Evolutionary conservation across 2,888 invertebrate genomes (phyloP).

Genomic region (Hydroisotoma schaefferi): DNA sequence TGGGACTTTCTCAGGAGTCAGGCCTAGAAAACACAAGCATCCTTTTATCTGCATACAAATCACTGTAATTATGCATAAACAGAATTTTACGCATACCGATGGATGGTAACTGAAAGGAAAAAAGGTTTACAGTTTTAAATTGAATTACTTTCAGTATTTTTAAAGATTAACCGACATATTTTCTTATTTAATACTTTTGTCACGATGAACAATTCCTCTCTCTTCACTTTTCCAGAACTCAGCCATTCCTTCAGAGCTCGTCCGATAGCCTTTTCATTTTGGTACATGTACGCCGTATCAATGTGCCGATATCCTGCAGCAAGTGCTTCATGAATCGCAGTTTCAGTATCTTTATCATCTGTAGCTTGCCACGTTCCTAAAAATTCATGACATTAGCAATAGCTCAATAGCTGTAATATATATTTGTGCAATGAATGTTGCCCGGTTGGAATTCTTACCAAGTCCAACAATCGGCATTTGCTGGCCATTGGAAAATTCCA

Average conservation of each 20-base stretch:
- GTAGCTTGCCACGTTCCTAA: constrained; percentile 29
- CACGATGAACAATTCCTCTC: constrained; percentile 76
- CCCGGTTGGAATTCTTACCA: constrained; percentile 51
- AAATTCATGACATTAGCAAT: background rate
- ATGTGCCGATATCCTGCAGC: constrained; percentile 77
- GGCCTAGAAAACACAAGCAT: background rate
- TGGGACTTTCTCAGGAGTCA: constrained; percentile 25
- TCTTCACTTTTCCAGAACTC: constrained; percentile 62
- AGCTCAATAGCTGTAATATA: no score
- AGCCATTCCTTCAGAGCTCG: constrained; percentile 69
- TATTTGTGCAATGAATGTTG: background rate
- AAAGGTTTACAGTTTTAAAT: background rate
- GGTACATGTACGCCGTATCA: constrained; percentile 73
- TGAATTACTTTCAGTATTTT: background rate
- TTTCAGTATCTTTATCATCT: constrained; percentile 52
- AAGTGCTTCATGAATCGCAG: constrained; percentile 66
- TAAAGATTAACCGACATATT: background rate
- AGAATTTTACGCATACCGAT: background rate
- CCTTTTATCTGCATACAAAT: no score
- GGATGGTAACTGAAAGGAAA: constrained; percentile 1
- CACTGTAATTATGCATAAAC: background rate
- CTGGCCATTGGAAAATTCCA: constrained; percentile 37
- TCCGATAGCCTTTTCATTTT: constrained; percentile 73
- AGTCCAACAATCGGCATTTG: constrained; percentile 48
- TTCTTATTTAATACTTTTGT: constrained; percentile 63